phyloP scores from a whole-genome alignment of 2,113 vertebrate genomes.

The Vireo altiloquus region DNA sequence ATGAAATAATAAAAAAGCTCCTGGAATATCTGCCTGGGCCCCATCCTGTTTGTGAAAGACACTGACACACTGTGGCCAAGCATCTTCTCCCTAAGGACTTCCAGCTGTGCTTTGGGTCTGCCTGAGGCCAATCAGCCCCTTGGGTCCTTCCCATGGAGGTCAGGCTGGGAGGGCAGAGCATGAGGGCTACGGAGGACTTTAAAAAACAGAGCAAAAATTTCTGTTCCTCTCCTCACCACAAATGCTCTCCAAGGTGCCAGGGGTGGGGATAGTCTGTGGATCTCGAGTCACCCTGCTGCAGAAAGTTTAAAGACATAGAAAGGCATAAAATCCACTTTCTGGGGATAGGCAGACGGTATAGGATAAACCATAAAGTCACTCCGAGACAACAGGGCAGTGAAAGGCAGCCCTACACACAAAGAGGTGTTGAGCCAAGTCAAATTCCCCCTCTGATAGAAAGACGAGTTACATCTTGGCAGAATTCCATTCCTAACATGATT shows the following conservation, averaged over 20 bases:
- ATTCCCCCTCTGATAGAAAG: not conserved
- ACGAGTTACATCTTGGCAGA: not conserved
- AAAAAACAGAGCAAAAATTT: not conserved
- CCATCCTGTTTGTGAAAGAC: no score
- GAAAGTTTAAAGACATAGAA: no score
- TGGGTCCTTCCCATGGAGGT: fast-evolving
- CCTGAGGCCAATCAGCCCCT: not conserved
- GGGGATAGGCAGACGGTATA: no score
- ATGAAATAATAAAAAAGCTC: no score
- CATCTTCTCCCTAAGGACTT: not conserved
- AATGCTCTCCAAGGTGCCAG: fast-evolving
- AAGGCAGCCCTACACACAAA: fast-evolving
- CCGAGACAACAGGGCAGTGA: no score
- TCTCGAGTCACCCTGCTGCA: not conserved
- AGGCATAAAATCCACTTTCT: no score
- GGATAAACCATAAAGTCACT: no score
- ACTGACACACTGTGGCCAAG: fast-evolving
- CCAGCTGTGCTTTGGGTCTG: not conserved
- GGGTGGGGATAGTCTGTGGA: fast-evolving
- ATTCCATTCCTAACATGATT: not conserved
- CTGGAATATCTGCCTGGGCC: no score
- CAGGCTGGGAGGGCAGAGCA: fast-evolving
- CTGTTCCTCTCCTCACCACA: not conserved
- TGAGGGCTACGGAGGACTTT: fast-evolving
- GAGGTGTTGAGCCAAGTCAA: not conserved